Percentiles rank a stretch among this genome's conserved stretches.
phyloP scores from a whole-genome alignment of 2,888 invertebrate species.

The Aphrophora alni region DNA sequence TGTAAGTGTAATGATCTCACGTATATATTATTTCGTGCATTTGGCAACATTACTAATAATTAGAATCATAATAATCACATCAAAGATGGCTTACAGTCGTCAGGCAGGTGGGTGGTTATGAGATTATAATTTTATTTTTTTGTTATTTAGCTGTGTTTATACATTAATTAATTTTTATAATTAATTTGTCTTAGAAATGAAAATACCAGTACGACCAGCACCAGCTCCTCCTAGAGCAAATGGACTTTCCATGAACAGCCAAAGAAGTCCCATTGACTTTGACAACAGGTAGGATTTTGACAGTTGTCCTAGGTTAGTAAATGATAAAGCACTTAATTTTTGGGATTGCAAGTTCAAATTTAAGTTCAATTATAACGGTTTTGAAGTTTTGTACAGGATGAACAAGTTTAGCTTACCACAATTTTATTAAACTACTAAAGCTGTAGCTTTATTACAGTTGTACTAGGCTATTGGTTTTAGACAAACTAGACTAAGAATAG shows the following conservation, averaged over 20 bases:
- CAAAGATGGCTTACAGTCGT: neutral
- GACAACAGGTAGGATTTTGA: conserved; percentile 3
- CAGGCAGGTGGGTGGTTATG: neutral
- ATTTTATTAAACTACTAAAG: too few species aligned
- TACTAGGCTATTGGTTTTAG: too few species aligned
- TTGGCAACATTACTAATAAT: neutral
- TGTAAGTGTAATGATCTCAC: neutral
- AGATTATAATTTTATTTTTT: neutral
- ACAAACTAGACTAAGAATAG: too few species aligned
- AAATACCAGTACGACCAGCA: neutral
- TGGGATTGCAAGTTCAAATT: too few species aligned
- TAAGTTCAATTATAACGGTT: too few species aligned
- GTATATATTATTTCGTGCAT: neutral
- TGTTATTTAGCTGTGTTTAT: neutral
- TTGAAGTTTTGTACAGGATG: too few species aligned
- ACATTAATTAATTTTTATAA: neutral
- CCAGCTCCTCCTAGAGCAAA: neutral
- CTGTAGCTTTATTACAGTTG: too few species aligned
- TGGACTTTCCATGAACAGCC: neutral
- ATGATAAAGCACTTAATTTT: neutral
- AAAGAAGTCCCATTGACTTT: neutral
- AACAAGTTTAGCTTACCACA: too few species aligned
- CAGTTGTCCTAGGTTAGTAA: conserved; percentile 4
- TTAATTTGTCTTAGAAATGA: neutral
- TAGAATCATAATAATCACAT: too few species aligned